phyloP scores from a whole-genome alignment of 1,140 invertebrate genomes.

The Bicyclus anynana region DNA sequence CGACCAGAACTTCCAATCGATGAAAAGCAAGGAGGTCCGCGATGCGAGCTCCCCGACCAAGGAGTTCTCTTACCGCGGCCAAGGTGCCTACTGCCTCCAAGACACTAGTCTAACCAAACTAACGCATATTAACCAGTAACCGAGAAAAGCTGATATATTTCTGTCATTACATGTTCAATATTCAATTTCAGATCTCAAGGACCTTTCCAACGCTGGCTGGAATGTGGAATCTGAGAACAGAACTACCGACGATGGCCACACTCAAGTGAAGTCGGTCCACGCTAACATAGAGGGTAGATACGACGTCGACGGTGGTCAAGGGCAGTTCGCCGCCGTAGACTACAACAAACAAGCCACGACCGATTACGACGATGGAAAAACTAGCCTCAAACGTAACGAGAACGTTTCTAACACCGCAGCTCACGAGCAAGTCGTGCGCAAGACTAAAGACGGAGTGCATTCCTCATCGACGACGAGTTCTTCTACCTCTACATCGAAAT shows the following conservation, averaged over 20 bases:
- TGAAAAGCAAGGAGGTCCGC: slow-evolving; percentile 86
- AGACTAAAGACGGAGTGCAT: slow-evolving; percentile 71
- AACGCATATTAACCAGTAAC: slow-evolving; percentile 69
- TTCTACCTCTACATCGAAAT: slow-evolving; percentile 66
- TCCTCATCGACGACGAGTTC: slow-evolving; percentile 71
- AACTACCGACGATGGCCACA: slow-evolving; percentile 68
- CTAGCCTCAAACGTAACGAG: slow-evolving; percentile 78
- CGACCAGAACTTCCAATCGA: slow-evolving; percentile 85
- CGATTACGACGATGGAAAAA: slow-evolving; percentile 80
- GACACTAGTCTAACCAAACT: slow-evolving; percentile 55
- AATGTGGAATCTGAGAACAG: slow-evolving; percentile 69
- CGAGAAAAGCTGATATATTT: slow-evolving; percentile 1
- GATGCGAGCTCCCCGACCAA: slow-evolving; percentile 86
- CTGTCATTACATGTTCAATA: slow-evolving; percentile 9
- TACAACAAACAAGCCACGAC: slow-evolving; percentile 77
- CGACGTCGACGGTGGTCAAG: slow-evolving; percentile 79
- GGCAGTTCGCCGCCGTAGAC: slow-evolving; percentile 79
- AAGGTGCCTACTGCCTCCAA: slow-evolving; percentile 57
- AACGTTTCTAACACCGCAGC: slow-evolving; percentile 78
- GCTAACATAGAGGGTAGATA: slow-evolving; percentile 76
- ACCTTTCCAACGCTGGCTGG: slow-evolving; percentile 70
- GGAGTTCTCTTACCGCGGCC: slow-evolving; percentile 77
- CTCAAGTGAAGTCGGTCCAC: slow-evolving; percentile 56
- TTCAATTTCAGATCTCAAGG: slow-evolving; percentile 65
- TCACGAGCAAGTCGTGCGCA: slow-evolving; percentile 79